Conservation (phyloP, 2,113 vertebrate species). For the Nannospalax galili region DNA sequence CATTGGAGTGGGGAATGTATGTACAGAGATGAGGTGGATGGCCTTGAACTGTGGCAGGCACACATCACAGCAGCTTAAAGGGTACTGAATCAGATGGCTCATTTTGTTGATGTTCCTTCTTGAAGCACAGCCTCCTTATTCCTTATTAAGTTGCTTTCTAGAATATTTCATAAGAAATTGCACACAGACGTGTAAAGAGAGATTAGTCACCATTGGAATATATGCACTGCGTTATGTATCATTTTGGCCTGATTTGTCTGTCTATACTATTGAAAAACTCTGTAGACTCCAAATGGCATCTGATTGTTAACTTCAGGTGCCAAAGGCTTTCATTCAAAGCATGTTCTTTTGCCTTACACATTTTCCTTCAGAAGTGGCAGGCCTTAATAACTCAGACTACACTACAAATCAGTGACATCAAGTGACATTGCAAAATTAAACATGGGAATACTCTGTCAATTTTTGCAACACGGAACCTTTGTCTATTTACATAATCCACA, state of each 20-base stretch:
- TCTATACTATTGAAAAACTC: slow-evolving; percentile 42
- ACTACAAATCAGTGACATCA: neutral
- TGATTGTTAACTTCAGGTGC: slow-evolving; percentile 56
- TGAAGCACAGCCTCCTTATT: slow-evolving; percentile 4
- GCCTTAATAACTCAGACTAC: neutral
- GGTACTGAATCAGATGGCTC: neutral
- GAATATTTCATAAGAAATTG: slow-evolving; percentile 27
- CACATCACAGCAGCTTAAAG: neutral
- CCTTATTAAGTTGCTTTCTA: slow-evolving; percentile 40
- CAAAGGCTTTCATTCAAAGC: slow-evolving; percentile 37
- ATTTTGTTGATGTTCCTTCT: neutral
- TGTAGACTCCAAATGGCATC: slow-evolving; percentile 44
- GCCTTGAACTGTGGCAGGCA: rapidly evolving
- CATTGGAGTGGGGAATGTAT: neutral
- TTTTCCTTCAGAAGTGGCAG: slow-evolving; percentile 51
- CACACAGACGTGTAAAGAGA: slow-evolving; percentile 38
- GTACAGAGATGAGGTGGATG: neutral
- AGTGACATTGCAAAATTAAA: neutral
- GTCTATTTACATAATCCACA: neutral
- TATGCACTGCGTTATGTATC: neutral
- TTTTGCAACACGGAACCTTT: neutral
- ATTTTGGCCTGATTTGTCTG: slow-evolving; percentile 41
- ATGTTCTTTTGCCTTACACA: neutral
- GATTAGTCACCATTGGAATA: slow-evolving; percentile 44
- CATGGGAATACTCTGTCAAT: neutral